Evolutionary conservation across 2,797 vertebrate genomes (phyloP), one percentile per base, ranked within the genome.

Genomic region (Pseudochaenichthys georgianus): DNA sequence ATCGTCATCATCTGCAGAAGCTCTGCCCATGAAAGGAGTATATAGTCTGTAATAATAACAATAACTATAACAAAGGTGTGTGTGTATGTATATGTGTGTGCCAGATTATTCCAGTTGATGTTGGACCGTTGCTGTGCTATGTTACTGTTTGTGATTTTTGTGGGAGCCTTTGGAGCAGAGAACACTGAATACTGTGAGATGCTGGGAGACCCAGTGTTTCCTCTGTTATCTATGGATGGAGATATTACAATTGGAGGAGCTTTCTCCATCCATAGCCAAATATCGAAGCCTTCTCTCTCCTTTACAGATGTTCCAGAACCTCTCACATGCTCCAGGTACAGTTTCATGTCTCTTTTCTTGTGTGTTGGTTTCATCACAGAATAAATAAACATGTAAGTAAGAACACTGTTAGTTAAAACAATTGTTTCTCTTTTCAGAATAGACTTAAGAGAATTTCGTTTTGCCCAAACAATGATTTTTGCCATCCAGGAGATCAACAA

Each of bases 401-500:
- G 0, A 63, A 5, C 66, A 54, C 4, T 58, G 41, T 12, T 43
- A 2, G 19, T 55, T 8, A 4, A 47, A 67, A 70, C 3, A 13
- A 0, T 71, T 68, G 0, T 64, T 23, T n/a, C 13, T 73, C 12
- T 66, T 78, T 70, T 55, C 82, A 95, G 94, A 68, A 71, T 95
- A n/a, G 91, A 94, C 78, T 85, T 86, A 5, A 93, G 94, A 66
- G 94, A 95, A 84, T 88, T 95, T 58, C 93, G 87, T 64, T 95
- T 94, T 87, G 95, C 91, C 62, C 91, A 95, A 79, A 94, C 94
- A 42, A 95, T 95, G 94, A 93, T 95, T 13, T 95, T 95, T 90
- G 94, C 95, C 21, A 93, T 95, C 46, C 89, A 95, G 57, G 94
- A 95, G 83, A 95, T 95, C 75, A 95, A 95, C 88, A 95, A 95